Evolutionary conservation across 1,140 invertebrate genomes (phyloP).

Genomic region (Trichonephila clavipes): DNA sequence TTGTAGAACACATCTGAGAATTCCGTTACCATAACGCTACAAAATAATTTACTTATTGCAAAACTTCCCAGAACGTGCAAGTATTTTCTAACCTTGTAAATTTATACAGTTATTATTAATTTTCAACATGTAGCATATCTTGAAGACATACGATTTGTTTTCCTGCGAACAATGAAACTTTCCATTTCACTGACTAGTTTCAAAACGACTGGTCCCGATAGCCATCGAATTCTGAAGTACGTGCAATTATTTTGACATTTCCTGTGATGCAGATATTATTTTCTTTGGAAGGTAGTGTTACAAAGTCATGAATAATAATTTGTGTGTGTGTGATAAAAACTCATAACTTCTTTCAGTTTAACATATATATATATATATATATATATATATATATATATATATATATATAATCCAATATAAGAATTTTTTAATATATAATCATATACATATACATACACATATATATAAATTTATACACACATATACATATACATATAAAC

Average conservation of each 20-base stretch:
- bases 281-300: neutral
- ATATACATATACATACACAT: no score
- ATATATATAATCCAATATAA: no score
- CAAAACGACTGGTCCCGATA: neutral
- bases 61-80: no score
- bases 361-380: no score
- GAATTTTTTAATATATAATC: no score
- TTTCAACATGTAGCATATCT: neutral
- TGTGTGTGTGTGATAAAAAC: no score
- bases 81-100: slow-evolving; percentile 1
- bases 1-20: neutral
- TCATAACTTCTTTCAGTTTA: no score
- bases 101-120: slow-evolving; percentile 13
- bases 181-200: slow-evolving; percentile 20
- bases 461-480: no score
- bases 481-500: no score
- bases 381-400: no score
- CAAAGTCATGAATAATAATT: no score
- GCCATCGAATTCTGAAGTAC: neutral
- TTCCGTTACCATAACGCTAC: neutral
- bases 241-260: neutral
- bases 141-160: neutral
- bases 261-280: neutral
- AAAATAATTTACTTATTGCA: no score
- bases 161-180: slow-evolving; percentile 17